Percentiles rank a stretch among this genome's conserved stretches.
Evolutionary conservation across 64 coral and sea anemone genomes (phyloP).

Genomic region (Porites australiensis): DNA sequence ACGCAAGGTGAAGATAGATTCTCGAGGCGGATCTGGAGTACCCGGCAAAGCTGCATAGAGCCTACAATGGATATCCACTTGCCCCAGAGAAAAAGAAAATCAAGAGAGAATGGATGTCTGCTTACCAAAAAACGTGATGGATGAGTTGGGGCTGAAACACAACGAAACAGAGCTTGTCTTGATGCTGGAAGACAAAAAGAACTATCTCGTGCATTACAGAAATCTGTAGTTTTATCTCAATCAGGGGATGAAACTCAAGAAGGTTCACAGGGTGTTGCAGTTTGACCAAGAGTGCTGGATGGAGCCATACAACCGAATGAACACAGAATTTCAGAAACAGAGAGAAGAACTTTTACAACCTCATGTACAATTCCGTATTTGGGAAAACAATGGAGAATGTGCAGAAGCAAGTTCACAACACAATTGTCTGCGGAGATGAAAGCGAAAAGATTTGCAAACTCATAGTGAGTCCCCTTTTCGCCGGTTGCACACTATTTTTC

Average conservation of each 20-base stretch:
- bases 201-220: not conserved
- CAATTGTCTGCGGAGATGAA: too few species aligned
- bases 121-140: not conserved
- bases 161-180: not conserved
- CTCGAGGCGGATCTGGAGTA: not conserved
- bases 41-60: not conserved
- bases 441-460: too few species aligned
- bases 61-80: not conserved
- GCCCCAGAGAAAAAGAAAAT: not conserved
- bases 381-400: too few species aligned
- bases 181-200: not conserved
- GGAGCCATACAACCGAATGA: not conserved
- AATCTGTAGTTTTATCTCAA: not conserved
- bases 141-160: too few species aligned
- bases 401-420: too few species aligned
- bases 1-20: not conserved
- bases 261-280: not conserved
- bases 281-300: not conserved
- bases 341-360: too few species aligned
- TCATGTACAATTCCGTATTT: too few species aligned
- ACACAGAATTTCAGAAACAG: too few species aligned
- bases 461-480: too few species aligned
- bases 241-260: too few species aligned
- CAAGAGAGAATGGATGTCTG: not conserved
- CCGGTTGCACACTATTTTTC: too few species aligned